A percentile compares a stretch with the other conserved stretches of the same genome.
phyloP scores from a whole-genome alignment of 2,113 vertebrate species.

The Rhinopomastus cyanomelas region DNA sequence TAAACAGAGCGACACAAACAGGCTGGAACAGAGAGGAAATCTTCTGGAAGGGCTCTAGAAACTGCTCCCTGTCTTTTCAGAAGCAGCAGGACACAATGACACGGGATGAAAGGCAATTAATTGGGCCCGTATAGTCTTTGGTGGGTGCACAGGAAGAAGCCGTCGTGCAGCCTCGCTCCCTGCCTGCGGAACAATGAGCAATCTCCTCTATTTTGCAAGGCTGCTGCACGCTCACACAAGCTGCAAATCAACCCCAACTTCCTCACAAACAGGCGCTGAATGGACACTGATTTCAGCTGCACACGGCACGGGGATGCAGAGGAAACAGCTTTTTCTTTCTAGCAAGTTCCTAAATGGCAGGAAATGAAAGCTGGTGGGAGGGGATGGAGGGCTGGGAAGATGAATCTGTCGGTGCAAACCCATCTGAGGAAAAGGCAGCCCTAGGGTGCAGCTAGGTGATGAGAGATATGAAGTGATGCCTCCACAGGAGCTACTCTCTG shows the following conservation, averaged over 20 bases:
- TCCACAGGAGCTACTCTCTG: not conserved
- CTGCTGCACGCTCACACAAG: constrained; percentile 44
- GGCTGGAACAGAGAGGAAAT: not conserved
- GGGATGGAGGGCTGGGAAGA: not conserved
- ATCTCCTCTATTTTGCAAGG: constrained; percentile 56
- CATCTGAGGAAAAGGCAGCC: not conserved
- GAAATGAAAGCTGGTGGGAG: not conserved
- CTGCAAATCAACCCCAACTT: constrained; percentile 49
- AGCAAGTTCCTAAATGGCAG: not conserved
- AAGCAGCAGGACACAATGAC: constrained; percentile 2
- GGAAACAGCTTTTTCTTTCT: not conserved
- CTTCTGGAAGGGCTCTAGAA: constrained; percentile 21
- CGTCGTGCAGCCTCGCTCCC: constrained; percentile 9
- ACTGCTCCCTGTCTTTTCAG: constrained; percentile 12
- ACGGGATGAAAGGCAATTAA: constrained; percentile 38
- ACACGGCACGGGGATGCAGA: not conserved
- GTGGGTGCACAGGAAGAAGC: not conserved
- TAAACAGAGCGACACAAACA: constrained; percentile 14
- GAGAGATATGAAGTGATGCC: not conserved
- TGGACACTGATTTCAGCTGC: constrained; percentile 49
- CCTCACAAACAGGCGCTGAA: constrained; percentile 39
- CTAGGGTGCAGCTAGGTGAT: not conserved
- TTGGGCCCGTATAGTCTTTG: not conserved
- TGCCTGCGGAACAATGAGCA: constrained; percentile 46
- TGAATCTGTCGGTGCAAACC: not conserved